phyloP scores from a whole-genome alignment of 2,113 vertebrate species.

The Holacanthus passer region DNA sequence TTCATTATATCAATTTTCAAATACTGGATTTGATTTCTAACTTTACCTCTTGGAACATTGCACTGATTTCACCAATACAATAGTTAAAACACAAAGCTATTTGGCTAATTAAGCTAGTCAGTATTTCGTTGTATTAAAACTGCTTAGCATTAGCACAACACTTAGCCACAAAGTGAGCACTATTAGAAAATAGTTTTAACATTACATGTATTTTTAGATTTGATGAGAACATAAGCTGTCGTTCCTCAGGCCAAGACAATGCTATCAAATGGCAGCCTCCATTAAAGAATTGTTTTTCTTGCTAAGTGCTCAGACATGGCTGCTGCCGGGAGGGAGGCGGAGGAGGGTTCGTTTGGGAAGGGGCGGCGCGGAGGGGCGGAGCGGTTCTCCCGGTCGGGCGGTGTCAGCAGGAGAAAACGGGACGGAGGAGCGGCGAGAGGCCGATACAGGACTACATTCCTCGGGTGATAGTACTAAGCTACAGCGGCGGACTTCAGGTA shows the following conservation, averaged over 20 bases:
- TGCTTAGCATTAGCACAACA: background rate
- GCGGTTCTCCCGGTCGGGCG: conserved; percentile 37
- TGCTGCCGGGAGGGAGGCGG: background rate
- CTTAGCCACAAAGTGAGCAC: background rate
- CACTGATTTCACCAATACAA: background rate
- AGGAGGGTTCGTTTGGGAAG: background rate
- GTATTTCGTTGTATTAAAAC: too few species aligned
- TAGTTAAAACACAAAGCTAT: background rate
- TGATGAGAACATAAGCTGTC: background rate
- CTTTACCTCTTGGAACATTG: background rate
- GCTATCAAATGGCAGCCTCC: background rate
- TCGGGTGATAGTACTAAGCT: background rate
- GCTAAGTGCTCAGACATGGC: background rate
- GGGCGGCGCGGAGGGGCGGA: conserved; percentile 55
- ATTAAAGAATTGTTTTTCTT: background rate
- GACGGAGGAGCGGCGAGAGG: conserved; percentile 11
- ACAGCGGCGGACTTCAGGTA: conserved; percentile 64
- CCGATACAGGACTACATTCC: conserved; percentile 16
- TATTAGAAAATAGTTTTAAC: too few species aligned
- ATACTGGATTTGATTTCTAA: background rate
- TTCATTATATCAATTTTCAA: background rate
- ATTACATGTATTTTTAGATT: background rate
- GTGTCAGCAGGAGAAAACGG: conserved; percentile 60
- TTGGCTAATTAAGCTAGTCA: background rate
- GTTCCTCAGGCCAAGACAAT: too few species aligned